phyloP scores from a whole-genome alignment of 2,113 vertebrate genomes.

The Vanacampus margaritifer region DNA sequence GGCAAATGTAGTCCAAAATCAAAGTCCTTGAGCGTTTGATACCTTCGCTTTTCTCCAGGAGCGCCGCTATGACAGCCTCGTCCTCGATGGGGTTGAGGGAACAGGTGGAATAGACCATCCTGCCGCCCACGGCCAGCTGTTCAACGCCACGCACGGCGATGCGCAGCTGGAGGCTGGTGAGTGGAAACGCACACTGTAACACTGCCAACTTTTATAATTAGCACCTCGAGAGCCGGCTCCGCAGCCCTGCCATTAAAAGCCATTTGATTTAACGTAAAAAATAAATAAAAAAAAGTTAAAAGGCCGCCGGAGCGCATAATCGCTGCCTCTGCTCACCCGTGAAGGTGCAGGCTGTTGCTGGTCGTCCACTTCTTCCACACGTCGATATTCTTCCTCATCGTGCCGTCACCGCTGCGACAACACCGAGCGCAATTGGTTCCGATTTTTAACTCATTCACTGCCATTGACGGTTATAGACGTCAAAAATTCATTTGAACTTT shows the following conservation, averaged over 20 bases:
- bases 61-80: conserved; percentile 88
- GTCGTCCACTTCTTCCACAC: conserved; percentile 99
- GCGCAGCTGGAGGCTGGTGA: conserved; percentile 86
- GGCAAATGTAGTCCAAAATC: background rate
- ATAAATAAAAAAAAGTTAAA: background rate
- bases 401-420: conserved; percentile 86
- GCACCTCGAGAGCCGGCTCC: conserved; percentile 13
- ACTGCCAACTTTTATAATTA: conserved; percentile 29
- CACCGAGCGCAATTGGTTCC: conserved; percentile 11
- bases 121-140: conserved; percentile 89
- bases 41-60: conserved; percentile 97
- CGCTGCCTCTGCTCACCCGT: conserved; percentile 80
- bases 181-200: conserved; percentile 16
- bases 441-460: too few species aligned
- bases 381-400: conserved; percentile 96
- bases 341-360: conserved; percentile 92
- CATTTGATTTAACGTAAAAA: conserved; percentile 10
- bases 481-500: too few species aligned
- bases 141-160: conserved; percentile 92
- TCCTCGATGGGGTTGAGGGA: conserved; percentile 94
- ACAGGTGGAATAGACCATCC: conserved; percentile 97
- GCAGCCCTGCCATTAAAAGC: conserved; percentile 15
- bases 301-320: background rate
- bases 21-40: background rate
- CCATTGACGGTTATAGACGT: too few species aligned